These are phyloP conservation scores for Cantharis flavilabris DNA, from an alignment of 2,888 invertebrate species.

Conservation along the genomic window DNA sequence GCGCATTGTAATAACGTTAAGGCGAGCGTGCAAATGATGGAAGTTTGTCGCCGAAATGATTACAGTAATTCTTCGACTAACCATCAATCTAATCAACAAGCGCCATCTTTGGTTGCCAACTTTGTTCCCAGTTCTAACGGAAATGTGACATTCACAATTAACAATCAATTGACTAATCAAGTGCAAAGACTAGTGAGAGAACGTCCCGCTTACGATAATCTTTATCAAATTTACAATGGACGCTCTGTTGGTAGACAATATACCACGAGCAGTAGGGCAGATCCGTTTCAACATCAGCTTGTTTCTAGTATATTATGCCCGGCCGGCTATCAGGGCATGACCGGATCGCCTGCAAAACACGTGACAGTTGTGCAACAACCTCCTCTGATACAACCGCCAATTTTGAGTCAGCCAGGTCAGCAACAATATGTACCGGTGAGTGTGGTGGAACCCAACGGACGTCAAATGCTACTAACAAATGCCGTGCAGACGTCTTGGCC, in stretches of 20 bases:
- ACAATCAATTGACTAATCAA: conserved; percentile 82
- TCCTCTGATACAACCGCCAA: conserved; percentile 74
- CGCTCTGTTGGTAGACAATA: conserved; percentile 73
- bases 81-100: conserved; percentile 57
- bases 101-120: conserved; percentile 69
- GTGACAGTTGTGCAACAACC: conserved; percentile 72
- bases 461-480: conserved; percentile 78
- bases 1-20: conserved; percentile 97
- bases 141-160: conserved; percentile 91
- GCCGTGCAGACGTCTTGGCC: conserved; percentile 76
- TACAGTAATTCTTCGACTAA: conserved; percentile 55
- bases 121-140: conserved; percentile 78
- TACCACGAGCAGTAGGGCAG: conserved; percentile 66
- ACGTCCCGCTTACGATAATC: conserved; percentile 77
- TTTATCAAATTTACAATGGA: conserved; percentile 82
- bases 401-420: conserved; percentile 81
- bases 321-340: conserved; percentile 79
- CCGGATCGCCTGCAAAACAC: conserved; percentile 70
- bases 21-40: conserved; percentile 98
- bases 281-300: conserved; percentile 88
- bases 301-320: conserved; percentile 94
- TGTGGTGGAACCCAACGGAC: conserved; percentile 84
- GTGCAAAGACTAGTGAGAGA: conserved; percentile 74
- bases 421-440: conserved; percentile 94
- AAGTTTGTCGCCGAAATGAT: conserved; percentile 68